Conservation (phyloP, 2,888 invertebrate species). For the Andrena dorsata region DNA sequence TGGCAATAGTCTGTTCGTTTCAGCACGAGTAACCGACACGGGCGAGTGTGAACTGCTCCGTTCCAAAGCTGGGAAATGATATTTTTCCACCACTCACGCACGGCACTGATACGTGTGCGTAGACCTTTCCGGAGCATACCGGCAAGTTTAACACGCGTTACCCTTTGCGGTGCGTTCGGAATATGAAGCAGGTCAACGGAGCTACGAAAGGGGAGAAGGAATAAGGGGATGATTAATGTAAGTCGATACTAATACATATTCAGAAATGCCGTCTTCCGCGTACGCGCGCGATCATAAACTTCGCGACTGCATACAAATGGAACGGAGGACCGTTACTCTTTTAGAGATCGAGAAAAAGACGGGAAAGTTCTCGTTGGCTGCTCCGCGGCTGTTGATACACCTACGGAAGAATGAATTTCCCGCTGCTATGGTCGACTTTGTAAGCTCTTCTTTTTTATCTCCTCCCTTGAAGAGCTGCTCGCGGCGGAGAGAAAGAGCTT, state of each 20-base stretch:
- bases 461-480: not conserved
- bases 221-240: slow-evolving; percentile 35
- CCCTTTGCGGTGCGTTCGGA: not conserved
- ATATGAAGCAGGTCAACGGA: slow-evolving; percentile 30
- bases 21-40: too few relatives aligned
- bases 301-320: not conserved
- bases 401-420: not conserved
- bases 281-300: slow-evolving; percentile 2
- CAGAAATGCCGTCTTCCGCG: not conserved
- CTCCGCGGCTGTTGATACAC: not conserved
- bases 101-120: not conserved
- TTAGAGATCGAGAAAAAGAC: not conserved
- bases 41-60: too few relatives aligned
- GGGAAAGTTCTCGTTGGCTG: not conserved
- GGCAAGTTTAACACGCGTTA: slow-evolving; percentile 16
- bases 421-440: not conserved
- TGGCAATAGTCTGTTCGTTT: too few relatives aligned
- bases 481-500: not conserved
- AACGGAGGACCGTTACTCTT: not conserved
- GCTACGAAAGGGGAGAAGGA: not conserved
- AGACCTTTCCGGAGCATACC: not conserved
- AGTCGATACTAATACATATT: slow-evolving; percentile 18
- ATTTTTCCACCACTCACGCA: too few relatives aligned
- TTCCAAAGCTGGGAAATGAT: too few relatives aligned
- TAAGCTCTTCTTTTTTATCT: slow-evolving; percentile 5